phyloP scores from a whole-genome alignment of 1,140 invertebrate species.

The Oedothorax gibbosus region DNA sequence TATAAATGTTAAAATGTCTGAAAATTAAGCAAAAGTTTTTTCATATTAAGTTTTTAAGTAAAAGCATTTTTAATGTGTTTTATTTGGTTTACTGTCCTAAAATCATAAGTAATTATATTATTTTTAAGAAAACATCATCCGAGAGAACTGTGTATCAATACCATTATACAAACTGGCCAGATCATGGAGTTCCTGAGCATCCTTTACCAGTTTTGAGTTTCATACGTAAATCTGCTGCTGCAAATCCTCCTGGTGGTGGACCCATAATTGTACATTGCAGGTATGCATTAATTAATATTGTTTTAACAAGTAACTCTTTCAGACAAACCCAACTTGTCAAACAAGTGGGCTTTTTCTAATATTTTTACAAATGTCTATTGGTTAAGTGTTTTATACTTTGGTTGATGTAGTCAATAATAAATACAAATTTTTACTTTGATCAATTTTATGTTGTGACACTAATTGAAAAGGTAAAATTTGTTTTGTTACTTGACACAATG shows the following conservation, averaged over 20 bases:
- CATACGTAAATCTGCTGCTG: slow-evolving; percentile 88
- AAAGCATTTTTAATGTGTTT: neutral
- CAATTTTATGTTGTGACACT: too few species aligned
- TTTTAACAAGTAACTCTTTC: too few species aligned
- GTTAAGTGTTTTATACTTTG: too few species aligned
- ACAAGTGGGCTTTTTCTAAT: too few species aligned
- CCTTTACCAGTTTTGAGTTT: slow-evolving; percentile 94
- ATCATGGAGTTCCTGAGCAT: slow-evolving; percentile 94
- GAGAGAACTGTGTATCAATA: slow-evolving; percentile 94
- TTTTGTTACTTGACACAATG: too few species aligned
- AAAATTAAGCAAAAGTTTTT: neutral
- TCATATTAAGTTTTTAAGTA: neutral
- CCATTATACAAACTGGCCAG: slow-evolving; percentile 99
- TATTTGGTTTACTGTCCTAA: neutral
- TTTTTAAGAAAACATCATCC: slow-evolving; percentile 74
- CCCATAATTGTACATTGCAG: slow-evolving; percentile 99
- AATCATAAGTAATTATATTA: neutral
- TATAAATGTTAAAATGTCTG: too few species aligned
- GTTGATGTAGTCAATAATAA: too few species aligned
- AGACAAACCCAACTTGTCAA: too few species aligned
- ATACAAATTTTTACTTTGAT: too few species aligned
- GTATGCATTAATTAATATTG: slow-evolving; percentile 70
- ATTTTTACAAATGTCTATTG: too few species aligned
- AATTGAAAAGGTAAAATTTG: too few species aligned
- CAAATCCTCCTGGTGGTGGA: slow-evolving; percentile 85